Percentiles rank a stretch among this genome's conserved stretches.
phyloP scores from a whole-genome alignment of 1,140 invertebrate genomes.

The Maniola jurtina region DNA sequence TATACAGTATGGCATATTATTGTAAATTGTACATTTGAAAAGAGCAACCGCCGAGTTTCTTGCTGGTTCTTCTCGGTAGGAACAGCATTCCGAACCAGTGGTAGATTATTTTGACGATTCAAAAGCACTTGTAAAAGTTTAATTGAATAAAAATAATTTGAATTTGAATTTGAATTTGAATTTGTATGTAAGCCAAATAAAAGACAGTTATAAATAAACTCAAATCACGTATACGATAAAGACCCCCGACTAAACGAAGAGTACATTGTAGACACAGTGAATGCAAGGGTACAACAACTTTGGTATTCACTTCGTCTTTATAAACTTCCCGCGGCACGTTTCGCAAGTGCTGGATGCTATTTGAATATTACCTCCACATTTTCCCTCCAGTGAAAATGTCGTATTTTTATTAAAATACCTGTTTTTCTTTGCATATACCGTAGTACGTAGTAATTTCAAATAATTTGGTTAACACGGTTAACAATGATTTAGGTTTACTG shows the following conservation, averaged over 20 bases:
- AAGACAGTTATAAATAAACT: neutral
- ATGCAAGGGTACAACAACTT: slow-evolving; percentile 4
- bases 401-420: neutral
- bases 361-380: slow-evolving; percentile 5
- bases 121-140: no score
- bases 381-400: neutral
- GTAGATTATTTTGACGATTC: no score
- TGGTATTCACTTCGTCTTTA: slow-evolving; percentile 7
- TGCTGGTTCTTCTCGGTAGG: no score
- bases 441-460: neutral
- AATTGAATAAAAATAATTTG: no score
- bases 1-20: no score
- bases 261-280: neutral
- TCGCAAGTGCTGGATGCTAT: slow-evolving; percentile 2
- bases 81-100: no score
- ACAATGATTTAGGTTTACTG: no score
- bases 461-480: neutral
- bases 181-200: no score
- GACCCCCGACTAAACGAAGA: neutral
- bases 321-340: slow-evolving; percentile 7
- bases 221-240: neutral
- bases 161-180: no score
- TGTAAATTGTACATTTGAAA: no score
- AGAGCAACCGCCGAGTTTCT: no score
- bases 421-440: neutral